A percentile compares a stretch with the other conserved stretches of the same genome.
These are phyloP conservation scores for Lucilia sericata DNA, from an alignment of 1,140 invertebrate genomes.

Conservation along the genomic window DNA sequence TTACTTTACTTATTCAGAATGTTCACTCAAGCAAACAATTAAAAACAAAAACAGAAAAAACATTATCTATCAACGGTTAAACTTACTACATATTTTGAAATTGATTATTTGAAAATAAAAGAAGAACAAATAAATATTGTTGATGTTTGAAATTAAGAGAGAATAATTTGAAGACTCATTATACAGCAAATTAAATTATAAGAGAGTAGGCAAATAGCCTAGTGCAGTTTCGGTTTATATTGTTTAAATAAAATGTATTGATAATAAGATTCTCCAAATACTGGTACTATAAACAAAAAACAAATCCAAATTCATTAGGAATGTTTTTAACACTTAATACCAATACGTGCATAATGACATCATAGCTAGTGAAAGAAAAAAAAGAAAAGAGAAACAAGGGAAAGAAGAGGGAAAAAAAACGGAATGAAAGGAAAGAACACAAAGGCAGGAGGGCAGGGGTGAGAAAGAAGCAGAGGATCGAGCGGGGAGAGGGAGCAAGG, in stretches of 20 bases:
- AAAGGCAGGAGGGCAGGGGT: no score
- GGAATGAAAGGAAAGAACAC: no score
- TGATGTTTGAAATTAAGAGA: not conserved
- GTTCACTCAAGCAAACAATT: not conserved
- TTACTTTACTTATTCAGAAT: not conserved
- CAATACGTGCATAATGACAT: not conserved
- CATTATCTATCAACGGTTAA: not conserved
- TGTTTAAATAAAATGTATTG: not conserved
- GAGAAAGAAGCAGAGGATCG: no score
- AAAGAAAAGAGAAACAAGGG: not conserved
- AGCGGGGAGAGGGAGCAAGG: no score
- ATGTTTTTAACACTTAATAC: not conserved
- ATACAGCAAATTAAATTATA: not conserved
- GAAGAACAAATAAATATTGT: not conserved
- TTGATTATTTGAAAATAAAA: not conserved
- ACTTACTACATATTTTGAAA: not conserved
- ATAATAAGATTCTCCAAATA: no score
- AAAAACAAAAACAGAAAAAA: not conserved
- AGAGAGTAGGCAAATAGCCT: not conserved
- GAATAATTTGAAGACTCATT: not conserved
- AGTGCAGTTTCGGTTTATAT: not conserved
- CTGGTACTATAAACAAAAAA: not conserved
- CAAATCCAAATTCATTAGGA: not conserved
- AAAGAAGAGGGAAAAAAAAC: not conserved
- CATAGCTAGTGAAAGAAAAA: conserved; percentile 6